Conservation (phyloP, 2,888 invertebrate genomes). For the Epinotia demarniana region DNA sequence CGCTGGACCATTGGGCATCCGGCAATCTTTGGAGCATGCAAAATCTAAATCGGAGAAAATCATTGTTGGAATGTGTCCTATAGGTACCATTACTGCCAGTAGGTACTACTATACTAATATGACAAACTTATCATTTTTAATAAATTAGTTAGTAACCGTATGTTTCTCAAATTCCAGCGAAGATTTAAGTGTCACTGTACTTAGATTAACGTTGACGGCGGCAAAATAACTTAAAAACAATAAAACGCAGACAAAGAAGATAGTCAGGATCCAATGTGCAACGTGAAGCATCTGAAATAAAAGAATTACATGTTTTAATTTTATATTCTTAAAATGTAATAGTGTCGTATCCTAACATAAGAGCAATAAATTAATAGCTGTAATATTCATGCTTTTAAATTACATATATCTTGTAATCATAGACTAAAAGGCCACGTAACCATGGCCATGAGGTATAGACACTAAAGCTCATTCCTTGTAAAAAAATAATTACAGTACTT, state of each 20-base stretch:
- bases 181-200: background rate
- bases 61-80: too few species aligned
- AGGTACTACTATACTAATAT: too few species aligned
- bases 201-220: background rate
- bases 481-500: too few species aligned
- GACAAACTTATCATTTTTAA: background rate
- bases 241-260: conserved; percentile 5
- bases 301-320: background rate
- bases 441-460: background rate
- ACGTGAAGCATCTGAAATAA: conserved; percentile 20
- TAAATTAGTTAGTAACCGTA: conserved; percentile 1
- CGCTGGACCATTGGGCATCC: too few species aligned
- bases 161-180: background rate
- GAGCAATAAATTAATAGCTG: too few species aligned
- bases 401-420: too few species aligned
- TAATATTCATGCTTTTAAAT: too few species aligned
- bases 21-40: too few species aligned
- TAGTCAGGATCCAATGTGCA: conserved; percentile 11
- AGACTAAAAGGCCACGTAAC: background rate
- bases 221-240: conserved; percentile 6
- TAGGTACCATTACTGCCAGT: too few species aligned
- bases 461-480: background rate
- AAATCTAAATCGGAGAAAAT: too few species aligned
- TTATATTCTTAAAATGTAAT: too few species aligned
- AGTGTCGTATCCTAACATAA: too few species aligned